Base-by-base conservation (phyloP, 2,113 vertebrate species). In the Galemys pyrenaicus region DNA sequence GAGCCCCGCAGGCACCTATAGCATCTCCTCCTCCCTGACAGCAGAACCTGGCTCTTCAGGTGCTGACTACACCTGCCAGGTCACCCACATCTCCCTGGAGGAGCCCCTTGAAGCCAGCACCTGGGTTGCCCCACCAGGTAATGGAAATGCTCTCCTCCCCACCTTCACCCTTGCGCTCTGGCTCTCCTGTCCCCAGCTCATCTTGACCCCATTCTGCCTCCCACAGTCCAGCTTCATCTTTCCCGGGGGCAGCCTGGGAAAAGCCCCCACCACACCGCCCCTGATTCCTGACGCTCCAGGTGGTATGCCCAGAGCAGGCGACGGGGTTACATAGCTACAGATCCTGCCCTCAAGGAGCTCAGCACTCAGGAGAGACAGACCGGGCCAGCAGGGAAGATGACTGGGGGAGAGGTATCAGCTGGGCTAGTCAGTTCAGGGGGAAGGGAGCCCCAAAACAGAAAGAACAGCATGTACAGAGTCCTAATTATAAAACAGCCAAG, bases 31-130 rank as follows among this genome's bases (percentile, higher is more conserved):
- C 75, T 97, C 98, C 56, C 94, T 99, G 28, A 94, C 12, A 0
- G 96, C 96, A 1, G 79, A 98, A 65, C 94, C 81, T 1, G 88
- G 79, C 0, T 39, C 87, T 30, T 91, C 97, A 13, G 98, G 98
- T 5, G 98, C 98, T 35, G 97, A 93, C 41, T 97, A 99, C 80
- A 99, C 89, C 95, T 99, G 99, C 95, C 98, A 88, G 51, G 98
- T 99, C 83, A 97, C 98, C 44, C 99, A 99, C 0, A 0, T 96
- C 84, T 96, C 98, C 73, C 92, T 98, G 77, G 41, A 95, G 56
- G 84, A 98, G 86, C 97, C 97, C 35, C 79, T 97, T 9, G 9
- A 12, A 32, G 68, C 78, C 77, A 96, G 92, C 2, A 7, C 30
- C 82, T 87, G 51, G 81, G 91, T 97, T 49, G 90, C 44, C 17